A percentile compares a stretch with the other conserved stretches of the same genome.
Evolutionary conservation across 2,113 vertebrate genomes (phyloP).

Genomic region (Microcebus lehilahytsara): DNA sequence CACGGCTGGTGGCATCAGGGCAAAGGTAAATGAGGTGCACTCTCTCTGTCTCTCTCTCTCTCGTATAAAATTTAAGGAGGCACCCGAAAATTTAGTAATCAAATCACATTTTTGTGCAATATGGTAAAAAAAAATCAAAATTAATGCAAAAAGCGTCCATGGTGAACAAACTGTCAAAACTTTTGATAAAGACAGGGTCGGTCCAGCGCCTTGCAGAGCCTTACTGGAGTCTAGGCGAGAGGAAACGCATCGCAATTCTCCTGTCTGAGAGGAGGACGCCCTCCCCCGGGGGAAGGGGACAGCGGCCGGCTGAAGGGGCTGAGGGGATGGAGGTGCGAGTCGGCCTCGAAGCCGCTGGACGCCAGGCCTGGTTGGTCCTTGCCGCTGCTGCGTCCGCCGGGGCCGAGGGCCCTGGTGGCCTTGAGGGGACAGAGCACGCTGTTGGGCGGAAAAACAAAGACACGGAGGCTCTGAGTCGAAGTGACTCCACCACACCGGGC

Average conservation of each 20-base stretch:
- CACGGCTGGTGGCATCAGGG: too few relatives aligned
- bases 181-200: background rate
- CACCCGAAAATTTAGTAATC: background rate
- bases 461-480: background rate
- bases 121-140: background rate
- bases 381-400: background rate
- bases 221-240: accelerated
- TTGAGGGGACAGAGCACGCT: background rate
- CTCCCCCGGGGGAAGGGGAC: accelerated
- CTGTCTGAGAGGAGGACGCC: too few relatives aligned
- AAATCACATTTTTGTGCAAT: background rate
- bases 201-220: accelerated
- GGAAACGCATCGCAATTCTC: accelerated
- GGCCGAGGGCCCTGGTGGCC: background rate
- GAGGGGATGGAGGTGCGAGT: background rate
- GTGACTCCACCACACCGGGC: background rate
- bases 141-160: background rate
- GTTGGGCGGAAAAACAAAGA: background rate
- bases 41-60: too few relatives aligned
- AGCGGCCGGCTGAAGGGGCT: accelerated
- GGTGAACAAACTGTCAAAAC: background rate
- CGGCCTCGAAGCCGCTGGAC: background rate
- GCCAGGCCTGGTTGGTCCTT: background rate
- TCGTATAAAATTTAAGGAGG: background rate
- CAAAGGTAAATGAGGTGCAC: too few relatives aligned